Conservation (phyloP, 2,113 vertebrate species). For the Ariopsis seemanni region DNA sequence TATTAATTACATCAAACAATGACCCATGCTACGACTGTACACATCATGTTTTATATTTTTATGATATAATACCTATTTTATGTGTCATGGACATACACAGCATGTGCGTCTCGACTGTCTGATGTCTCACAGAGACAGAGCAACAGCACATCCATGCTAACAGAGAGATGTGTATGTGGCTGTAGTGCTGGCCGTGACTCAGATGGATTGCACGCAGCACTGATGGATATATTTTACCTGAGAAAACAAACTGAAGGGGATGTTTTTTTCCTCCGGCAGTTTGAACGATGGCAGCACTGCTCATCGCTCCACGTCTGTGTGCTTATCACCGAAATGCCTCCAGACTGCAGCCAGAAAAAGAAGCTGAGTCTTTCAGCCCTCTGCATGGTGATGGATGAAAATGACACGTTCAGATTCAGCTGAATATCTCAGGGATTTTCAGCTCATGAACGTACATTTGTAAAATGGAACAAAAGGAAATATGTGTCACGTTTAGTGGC, state of each 20-base stretch:
- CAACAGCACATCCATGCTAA: background rate
- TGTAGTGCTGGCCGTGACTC: background rate
- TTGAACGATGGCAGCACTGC: background rate
- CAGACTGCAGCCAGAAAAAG: background rate
- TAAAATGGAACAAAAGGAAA: background rate
- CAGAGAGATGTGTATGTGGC: background rate
- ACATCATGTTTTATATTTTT: background rate
- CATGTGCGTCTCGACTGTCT: background rate
- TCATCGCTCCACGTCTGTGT: background rate
- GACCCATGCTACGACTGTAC: too few species aligned
- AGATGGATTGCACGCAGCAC: background rate
- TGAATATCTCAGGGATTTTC: background rate
- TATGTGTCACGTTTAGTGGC: background rate
- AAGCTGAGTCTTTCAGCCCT: background rate
- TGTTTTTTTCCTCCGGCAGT: background rate
- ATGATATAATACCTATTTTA: background rate
- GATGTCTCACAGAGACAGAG: background rate
- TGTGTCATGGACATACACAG: background rate
- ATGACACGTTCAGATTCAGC: background rate
- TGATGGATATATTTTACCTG: constrained; percentile 1
- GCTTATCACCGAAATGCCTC: background rate
- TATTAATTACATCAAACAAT: too few species aligned
- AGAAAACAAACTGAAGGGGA: background rate
- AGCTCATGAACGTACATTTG: background rate
- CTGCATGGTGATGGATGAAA: background rate